Conservation (phyloP, 1,140 invertebrate species). For the Oncopeltus fasciatus region DNA sequence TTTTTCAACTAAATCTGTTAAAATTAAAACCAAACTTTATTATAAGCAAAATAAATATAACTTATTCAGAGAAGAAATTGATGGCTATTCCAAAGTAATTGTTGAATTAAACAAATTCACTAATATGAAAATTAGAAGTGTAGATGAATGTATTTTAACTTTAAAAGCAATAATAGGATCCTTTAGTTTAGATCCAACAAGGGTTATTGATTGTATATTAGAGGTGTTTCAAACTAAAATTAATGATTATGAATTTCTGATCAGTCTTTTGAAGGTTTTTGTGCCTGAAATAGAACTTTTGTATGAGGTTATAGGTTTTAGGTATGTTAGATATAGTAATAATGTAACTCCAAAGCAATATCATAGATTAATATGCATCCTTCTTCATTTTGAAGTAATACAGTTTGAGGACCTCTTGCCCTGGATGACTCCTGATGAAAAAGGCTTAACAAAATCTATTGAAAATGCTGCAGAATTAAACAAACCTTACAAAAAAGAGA, state of each 20-base stretch:
- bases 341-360: conserved; percentile 55
- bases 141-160: conserved; percentile 56
- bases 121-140: conserved; percentile 20
- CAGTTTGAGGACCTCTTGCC: conserved; percentile 75
- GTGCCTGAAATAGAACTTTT: conserved; percentile 72
- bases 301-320: conserved; percentile 89
- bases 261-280: conserved; percentile 68
- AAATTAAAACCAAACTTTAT: conserved; percentile 93
- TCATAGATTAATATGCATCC: conserved; percentile 75
- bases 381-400: conserved; percentile 78
- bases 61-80: conserved; percentile 93
- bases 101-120: conserved; percentile 73
- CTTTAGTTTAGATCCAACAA: conserved; percentile 97
- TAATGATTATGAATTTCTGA: conserved; percentile 55
- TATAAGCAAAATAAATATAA: conserved; percentile 99
- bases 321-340: conserved; percentile 46
- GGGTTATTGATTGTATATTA: conserved; percentile 89
- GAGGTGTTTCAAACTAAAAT: conserved; percentile 90
- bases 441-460: conserved; percentile 60
- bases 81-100: conserved; percentile 95
- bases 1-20: conserved; percentile 93
- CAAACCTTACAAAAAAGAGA: conserved; percentile 70
- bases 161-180: conserved; percentile 91
- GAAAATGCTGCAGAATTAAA: conserved; percentile 77
- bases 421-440: conserved; percentile 67